Conservation (phyloP, 1,140 invertebrate species). For the Dinoponera quadriceps region DNA sequence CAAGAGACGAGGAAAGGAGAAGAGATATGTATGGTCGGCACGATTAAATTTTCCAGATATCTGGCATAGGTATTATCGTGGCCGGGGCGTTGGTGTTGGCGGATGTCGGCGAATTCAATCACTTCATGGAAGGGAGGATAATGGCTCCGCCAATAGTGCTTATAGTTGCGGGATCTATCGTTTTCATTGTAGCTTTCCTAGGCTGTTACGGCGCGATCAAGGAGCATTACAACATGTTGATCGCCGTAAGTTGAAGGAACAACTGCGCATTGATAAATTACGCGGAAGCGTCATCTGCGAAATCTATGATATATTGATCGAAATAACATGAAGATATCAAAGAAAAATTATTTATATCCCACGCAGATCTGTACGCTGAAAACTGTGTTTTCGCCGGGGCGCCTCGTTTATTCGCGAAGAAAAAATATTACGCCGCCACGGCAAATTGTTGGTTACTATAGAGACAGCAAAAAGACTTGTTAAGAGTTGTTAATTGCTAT, state of each 20-base stretch:
- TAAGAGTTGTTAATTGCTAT: too few species aligned
- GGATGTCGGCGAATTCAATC: conserved; percentile 86
- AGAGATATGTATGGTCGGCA: background rate
- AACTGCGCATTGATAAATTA: background rate
- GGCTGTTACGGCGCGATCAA: conserved; percentile 92
- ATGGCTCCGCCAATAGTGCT: conserved; percentile 88
- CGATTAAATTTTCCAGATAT: conserved; percentile 84
- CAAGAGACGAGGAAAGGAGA: background rate
- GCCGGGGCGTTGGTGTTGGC: conserved; percentile 87
- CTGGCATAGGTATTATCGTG: conserved; percentile 87
- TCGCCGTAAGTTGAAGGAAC: conserved; percentile 86
- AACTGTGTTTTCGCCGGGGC: too few species aligned
- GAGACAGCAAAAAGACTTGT: too few species aligned
- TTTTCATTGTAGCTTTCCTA: conserved; percentile 90
- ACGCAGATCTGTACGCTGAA: too few species aligned
- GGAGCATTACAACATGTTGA: conserved; percentile 89
- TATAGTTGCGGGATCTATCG: conserved; percentile 89
- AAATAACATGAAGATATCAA: background rate
- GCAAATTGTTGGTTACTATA: too few species aligned
- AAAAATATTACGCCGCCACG: too few species aligned
- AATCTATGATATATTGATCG: too few species aligned
- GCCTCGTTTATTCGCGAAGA: too few species aligned
- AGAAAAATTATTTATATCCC: background rate
- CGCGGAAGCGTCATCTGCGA: too few species aligned
- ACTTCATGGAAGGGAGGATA: conserved; percentile 87